Base-by-base conservation (phyloP, 2,888 invertebrate genomes). In the Sminthurides aquaticus region DNA sequence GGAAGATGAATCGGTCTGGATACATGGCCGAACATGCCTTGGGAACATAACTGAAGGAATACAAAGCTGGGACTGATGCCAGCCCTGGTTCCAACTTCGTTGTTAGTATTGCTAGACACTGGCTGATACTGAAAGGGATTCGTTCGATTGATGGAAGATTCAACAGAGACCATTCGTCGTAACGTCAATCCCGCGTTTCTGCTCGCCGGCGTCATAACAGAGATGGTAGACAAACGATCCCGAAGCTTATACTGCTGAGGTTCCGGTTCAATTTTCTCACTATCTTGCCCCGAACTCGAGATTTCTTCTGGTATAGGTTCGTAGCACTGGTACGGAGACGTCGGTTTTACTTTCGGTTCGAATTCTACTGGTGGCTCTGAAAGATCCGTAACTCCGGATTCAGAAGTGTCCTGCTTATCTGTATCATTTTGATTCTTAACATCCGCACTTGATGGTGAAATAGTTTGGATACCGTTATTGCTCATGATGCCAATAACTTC, bases 261-360 rank as follows among this genome's bases (percentile, higher is more conserved):
- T 52, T 22, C 20, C 5, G 18, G 20, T 20, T 20, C 18, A 5
- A 8, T 25, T 18, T 22, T 15, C n/a, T 48, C 27, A n/a, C 20
- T 26, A 1, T 27, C 55, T 25, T 20, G 1, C 26, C 48, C 58
- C 24, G 57, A 2, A 20, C 49, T 20, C 28, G 34, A 3, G 11
- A 63, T 67, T 83, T 92, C 91, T 80, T 92, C 91, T 11, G 91
- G 91, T 76, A 92, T 92, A 64, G 91, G 90, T 80, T 91, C 91
- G 79, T 90, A 91, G 77, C 90, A 90, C 22, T 89, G 89, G 61
- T 28, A 27, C n/a, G 62, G 64, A 3, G 62, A 62, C 27, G 26
- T 22, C 57, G 15, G 58, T 59, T 57, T 60, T 52, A 25, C 29
- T 25, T 34, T 59, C 60, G 24, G 24, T 20, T 27, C 34, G 29